Conservation (phyloP, 2,113 vertebrate genomes). For the Solea solea region DNA sequence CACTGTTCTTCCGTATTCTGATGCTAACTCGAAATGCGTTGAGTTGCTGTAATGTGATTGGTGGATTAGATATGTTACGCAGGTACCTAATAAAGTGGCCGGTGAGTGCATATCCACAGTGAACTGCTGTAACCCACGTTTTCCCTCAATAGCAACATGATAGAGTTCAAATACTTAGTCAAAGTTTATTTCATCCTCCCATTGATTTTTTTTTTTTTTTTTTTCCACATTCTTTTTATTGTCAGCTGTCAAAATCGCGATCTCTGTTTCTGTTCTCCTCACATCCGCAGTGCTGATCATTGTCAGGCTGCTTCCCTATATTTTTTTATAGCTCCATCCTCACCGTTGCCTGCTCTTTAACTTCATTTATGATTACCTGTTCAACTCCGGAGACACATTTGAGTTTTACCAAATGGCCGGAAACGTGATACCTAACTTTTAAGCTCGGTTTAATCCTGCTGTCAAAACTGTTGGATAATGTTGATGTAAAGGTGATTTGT, state of each 20-base stretch:
- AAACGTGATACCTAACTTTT: slow-evolving; percentile 23
- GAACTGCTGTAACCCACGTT: neutral
- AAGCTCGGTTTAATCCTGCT: slow-evolving; percentile 31
- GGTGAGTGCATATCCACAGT: neutral
- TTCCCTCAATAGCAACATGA: neutral
- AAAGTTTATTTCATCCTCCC: neutral
- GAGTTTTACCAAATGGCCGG: slow-evolving; percentile 51
- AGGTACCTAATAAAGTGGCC: no score
- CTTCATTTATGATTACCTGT: slow-evolving; percentile 45
- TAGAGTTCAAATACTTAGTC: neutral
- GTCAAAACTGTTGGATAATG: slow-evolving; percentile 16
- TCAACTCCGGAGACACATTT: slow-evolving; percentile 49
- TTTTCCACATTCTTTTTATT: neutral
- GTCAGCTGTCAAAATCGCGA: slow-evolving; percentile 23
- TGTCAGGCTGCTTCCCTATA: slow-evolving; percentile 12
- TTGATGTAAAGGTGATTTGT: slow-evolving; percentile 26
- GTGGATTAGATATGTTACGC: no score
- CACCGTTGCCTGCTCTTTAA: neutral
- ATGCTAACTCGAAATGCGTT: no score
- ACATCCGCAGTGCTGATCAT: slow-evolving; percentile 26
- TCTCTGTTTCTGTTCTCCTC: slow-evolving; percentile 40
- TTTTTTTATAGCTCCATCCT: slow-evolving; percentile 39
- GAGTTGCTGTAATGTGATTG: no score
- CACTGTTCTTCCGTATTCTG: no score
- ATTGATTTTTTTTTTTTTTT: slow-evolving; percentile 20